Conservation (phyloP, 2,888 invertebrate species). For the Drosophila niveifrons region DNA sequence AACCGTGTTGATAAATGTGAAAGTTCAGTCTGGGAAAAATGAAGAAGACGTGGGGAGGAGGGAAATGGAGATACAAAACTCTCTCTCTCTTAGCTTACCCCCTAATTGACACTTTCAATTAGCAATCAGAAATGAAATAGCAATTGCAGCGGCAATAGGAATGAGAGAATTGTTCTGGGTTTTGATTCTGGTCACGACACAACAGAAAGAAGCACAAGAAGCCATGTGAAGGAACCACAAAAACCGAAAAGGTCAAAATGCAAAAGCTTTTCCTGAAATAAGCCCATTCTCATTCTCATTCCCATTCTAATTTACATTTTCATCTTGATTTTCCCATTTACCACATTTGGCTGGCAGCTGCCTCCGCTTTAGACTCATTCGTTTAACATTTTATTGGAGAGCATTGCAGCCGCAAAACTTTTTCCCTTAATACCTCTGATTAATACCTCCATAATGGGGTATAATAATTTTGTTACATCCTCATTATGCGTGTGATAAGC, state of each 20-base stretch:
- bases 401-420: conserved; percentile 19
- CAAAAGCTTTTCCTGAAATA: conserved; percentile 26
- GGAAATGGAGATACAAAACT: conserved; percentile 5
- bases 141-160: not conserved
- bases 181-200: conserved; percentile 5
- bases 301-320: conserved; percentile 2
- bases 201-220: conserved; percentile 13
- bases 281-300: conserved; percentile 6
- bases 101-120: conserved; percentile 68
- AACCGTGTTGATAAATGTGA: conserved; percentile 61
- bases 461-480: not conserved
- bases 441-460: not conserved
- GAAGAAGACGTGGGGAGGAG: not conserved
- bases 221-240: conserved; percentile 14
- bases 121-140: conserved; percentile 41
- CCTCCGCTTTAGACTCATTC: not conserved
- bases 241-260: conserved; percentile 58
- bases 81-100: not conserved
- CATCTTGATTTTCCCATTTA: conserved; percentile 1
- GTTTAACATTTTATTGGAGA: not conserved
- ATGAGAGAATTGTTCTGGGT: conserved; percentile 1
- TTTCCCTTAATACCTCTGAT: not conserved
- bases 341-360: not conserved
- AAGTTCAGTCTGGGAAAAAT: conserved; percentile 57
- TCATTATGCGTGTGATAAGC: not conserved